phyloP scores from a whole-genome alignment of 37 sponge, comb jelly and placozoan genomes.

The Ianthella basta region DNA sequence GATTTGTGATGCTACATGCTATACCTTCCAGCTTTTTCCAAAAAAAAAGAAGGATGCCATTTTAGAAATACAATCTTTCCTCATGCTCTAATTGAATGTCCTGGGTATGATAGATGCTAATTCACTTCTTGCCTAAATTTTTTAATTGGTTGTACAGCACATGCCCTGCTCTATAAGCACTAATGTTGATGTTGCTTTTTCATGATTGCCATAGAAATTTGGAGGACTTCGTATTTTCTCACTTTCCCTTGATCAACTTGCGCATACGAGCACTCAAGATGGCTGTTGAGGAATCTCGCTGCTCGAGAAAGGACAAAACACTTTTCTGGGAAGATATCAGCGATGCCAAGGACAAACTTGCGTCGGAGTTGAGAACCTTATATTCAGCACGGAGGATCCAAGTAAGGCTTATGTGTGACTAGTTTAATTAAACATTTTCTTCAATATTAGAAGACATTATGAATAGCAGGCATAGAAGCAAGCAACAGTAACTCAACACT shows the following conservation, averaged over 20 bases:
- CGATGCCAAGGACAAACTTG: background rate
- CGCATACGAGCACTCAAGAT: constrained; percentile 10
- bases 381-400: constrained; percentile 12
- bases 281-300: background rate
- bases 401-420: background rate
- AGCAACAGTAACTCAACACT: no score
- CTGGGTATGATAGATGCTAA: no score
- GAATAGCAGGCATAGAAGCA: no score
- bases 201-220: background rate
- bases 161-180: no score
- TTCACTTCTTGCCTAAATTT: no score
- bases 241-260: constrained; percentile 16
- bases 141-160: no score
- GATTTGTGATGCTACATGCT: no score
- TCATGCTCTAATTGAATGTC: no score
- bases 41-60: no score
- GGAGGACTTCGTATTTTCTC: constrained; percentile 30
- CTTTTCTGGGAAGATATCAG: background rate
- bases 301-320: background rate
- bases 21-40: no score
- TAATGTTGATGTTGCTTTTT: background rate
- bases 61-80: no score
- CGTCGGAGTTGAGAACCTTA: background rate
- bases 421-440: background rate
- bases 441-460: background rate